phyloP scores from a whole-genome alignment of 2,888 invertebrate genomes.

The Tuberolachnus salignus region DNA sequence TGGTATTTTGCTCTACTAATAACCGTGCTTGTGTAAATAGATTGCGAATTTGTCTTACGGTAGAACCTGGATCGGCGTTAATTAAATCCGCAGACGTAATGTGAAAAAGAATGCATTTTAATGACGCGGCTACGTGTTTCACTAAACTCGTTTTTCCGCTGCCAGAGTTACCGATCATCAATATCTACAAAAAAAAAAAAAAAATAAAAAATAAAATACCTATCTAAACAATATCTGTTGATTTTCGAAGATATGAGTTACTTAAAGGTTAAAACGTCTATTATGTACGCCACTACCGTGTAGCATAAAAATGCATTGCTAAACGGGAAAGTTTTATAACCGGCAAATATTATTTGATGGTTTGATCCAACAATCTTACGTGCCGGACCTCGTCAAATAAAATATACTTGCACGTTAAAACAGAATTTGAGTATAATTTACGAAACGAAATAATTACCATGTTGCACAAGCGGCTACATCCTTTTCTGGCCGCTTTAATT shows the following conservation, averaged over 20 bases:
- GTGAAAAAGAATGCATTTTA: constrained; percentile 64
- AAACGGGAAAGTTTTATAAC: too few relatives aligned
- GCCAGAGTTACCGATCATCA: constrained; percentile 67
- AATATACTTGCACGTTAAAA: too few relatives aligned
- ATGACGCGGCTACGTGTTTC: constrained; percentile 64
- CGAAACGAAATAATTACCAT: constrained; percentile 30
- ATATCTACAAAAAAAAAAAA: constrained; percentile 61
- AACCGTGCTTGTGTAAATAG: constrained; percentile 64
- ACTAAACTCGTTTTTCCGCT: constrained; percentile 69
- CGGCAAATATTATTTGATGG: too few relatives aligned
- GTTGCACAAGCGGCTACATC: constrained; percentile 10
- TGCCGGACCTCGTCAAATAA: not conserved
- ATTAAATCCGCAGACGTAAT: constrained; percentile 64
- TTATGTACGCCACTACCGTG: too few relatives aligned
- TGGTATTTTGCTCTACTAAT: constrained; percentile 62
- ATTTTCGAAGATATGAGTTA: not conserved
- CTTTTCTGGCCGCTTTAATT: constrained; percentile 34
- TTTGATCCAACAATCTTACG: too few relatives aligned
- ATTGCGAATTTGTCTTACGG: constrained; percentile 64
- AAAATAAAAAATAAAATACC: constrained; percentile 44
- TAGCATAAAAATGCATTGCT: too few relatives aligned
- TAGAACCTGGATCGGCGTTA: constrained; percentile 66
- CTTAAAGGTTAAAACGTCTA: too few relatives aligned
- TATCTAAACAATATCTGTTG: not conserved
- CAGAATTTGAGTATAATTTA: too few relatives aligned